A percentile compares a stretch with the other conserved stretches of the same genome.
Evolutionary conservation across 2,113 vertebrate species (phyloP).

Genomic region (Anoura caudifer): DNA sequence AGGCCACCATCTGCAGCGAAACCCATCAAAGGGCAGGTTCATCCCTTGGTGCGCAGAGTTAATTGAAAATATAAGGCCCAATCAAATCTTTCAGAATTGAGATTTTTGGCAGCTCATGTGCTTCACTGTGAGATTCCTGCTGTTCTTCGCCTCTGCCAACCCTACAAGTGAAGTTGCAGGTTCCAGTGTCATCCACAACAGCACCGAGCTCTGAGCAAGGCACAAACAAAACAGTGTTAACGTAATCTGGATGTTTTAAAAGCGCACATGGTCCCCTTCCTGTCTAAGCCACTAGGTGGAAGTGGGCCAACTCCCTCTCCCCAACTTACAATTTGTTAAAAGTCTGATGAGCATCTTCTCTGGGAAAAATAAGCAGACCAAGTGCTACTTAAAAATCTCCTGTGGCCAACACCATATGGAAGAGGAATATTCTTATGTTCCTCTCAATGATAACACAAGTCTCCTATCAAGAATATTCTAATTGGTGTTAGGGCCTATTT

Average conservation of each 20-base stretch:
- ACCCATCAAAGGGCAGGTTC: slow-evolving; percentile 4
- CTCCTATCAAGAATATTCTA: not conserved
- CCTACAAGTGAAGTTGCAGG: not conserved
- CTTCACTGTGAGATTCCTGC: not conserved
- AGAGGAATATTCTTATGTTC: not conserved
- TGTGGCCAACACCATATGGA: not conserved
- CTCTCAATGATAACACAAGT: not conserved
- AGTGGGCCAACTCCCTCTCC: too few relatives aligned
- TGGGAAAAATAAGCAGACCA: not conserved
- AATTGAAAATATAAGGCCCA: slow-evolving; percentile 48
- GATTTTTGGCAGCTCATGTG: not conserved
- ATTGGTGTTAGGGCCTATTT: not conserved
- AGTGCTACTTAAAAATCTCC: not conserved
- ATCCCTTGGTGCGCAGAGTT: slow-evolving; percentile 34
- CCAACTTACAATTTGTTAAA: not conserved
- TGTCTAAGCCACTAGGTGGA: not conserved
- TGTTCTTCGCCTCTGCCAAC: not conserved
- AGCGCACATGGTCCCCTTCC: not conserved
- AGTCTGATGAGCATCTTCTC: not conserved
- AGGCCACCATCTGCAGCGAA: not conserved
- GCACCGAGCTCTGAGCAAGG: not conserved
- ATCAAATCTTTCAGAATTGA: slow-evolving; percentile 20
- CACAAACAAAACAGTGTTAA: not conserved
- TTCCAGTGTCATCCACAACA: not conserved
- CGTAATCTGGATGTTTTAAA: not conserved